Evolutionary conservation across 2,797 vertebrate species (phyloP), one percentile per base, ranked within the genome.

Genomic region (Leuciscus waleckii): DNA sequence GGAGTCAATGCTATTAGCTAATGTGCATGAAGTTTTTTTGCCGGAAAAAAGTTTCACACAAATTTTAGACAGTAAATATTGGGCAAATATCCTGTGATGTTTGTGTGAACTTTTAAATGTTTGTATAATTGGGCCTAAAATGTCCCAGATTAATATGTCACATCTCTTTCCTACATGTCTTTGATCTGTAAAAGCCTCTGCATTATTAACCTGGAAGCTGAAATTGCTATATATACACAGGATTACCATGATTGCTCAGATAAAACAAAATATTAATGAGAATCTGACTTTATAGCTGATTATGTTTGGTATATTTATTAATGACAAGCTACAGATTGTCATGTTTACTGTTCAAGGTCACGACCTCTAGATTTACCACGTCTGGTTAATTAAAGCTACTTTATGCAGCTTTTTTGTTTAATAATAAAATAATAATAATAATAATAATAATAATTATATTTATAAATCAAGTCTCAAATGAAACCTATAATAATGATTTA

Each of bases 101-200:
- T 56, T 49, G 68, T 23, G 63, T 37, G 21, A 16, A 69, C 17
- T 8, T 70, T 41, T 63, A 58, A 82, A 82, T 29, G 14, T 32
- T 79, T 79, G 58, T 43, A 29, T 73, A 58, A 73, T 73, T 17
- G 58, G 46, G 49, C 16, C 29, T 70, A 74, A 63, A 82, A 65
- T 37, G 13, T 56, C 13, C 2, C 43, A 70, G 46, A 83, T 75
- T 75, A 75, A 67, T 49, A 35, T 67, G 19, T 74, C 54, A 65
- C 21, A 49, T 65, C 21, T 14, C 16, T 41, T 82, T 82, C 23
- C 29, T 35, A 65, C 70, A 74, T 83, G 58, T 51, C 56, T 83
- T 75, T 83, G 81, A 83, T 75, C 56, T 51, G 32, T 51, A 73
- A 49, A 75, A 75, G 71, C 41, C 39, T 75, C 56, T 37, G 39